Base-by-base conservation (phyloP, 2,113 vertebrate genomes). In the Dolichotis patagonum region DNA sequence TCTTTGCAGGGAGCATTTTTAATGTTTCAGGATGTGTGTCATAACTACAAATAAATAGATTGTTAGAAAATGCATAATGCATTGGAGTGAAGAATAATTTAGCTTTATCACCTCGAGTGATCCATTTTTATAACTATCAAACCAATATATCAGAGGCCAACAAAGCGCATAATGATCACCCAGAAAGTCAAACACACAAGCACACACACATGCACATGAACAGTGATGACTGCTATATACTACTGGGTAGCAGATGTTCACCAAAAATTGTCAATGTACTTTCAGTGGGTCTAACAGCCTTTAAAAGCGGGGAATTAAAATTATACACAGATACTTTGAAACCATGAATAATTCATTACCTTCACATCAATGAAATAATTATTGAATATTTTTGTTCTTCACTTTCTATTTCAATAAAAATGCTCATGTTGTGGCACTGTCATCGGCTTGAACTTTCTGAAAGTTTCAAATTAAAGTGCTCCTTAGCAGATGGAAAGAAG, bases 251-350 rank as follows among this genome's bases (percentile, higher is more conserved):
- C 98, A 99, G 98, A 98, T 98, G 98, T 98, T 98, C 98, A 98
- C 98, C 98, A 97, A 98, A 98, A 98, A 97, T 97, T 97, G 97
- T 96, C 98, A 98, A 99, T 98, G 91, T 97, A 98, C 98, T 98
- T 98, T 98, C 97, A 97, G 97, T 98, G 96, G 97, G 96, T 98
- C 97, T 98, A 97, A 96, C 98, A 98, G 98, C 95, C 95, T 98
- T 99, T 98, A 98, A 99, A 98, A 98, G 97, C 97, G 98, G 98
- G 97, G 98, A 98, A 98, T 99, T 98, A 98, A 98, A 98, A 99
- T 98, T 98, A 98, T 98, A 98, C 97, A 98, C 98, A 98, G 98
- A 98, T 98, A 98, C 97, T 98, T 98, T 97, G 94, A 98, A 98
- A 90, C 46, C 67, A 99, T 99, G 98, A 99, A 99, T 99, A 98